Percentiles rank a stretch among this genome's conserved stretches.
Evolutionary conservation across 2,888 invertebrate genomes (phyloP).

Genomic region (Saturnia pavonia): DNA sequence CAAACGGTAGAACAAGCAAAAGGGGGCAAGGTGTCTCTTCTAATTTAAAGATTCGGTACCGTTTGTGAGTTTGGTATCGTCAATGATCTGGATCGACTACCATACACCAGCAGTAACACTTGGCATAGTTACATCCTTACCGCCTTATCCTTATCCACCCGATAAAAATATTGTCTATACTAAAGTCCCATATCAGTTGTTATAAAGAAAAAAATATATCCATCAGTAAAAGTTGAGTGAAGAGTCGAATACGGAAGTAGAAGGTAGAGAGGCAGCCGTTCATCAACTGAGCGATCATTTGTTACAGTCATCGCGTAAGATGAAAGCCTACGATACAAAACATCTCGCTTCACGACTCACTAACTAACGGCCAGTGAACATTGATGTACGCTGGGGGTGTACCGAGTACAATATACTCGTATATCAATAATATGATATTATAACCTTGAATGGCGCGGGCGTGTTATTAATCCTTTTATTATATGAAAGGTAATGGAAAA

Average conservation of each 20-base stretch:
- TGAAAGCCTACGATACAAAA: slow-evolving; percentile 72
- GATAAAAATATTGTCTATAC: no score
- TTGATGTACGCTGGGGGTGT: slow-evolving; percentile 32
- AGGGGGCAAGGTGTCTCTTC: no score
- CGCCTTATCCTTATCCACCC: no score
- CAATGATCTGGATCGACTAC: no score
- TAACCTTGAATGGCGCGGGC: neutral
- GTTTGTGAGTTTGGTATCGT: no score
- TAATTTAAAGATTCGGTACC: no score
- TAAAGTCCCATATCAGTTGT: neutral
- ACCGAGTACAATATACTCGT: slow-evolving; percentile 33
- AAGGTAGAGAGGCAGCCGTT: slow-evolving; percentile 34
- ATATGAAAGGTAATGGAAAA: neutral
- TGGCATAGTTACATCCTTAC: no score
- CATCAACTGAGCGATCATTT: slow-evolving; percentile 53
- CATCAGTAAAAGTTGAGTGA: slow-evolving; percentile 36
- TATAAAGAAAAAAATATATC: slow-evolving; percentile 26
- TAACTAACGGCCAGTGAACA: slow-evolving; percentile 50
- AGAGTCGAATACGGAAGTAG: slow-evolving; percentile 42
- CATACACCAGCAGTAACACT: no score
- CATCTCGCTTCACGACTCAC: slow-evolving; percentile 69
- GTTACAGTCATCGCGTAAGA: slow-evolving; percentile 73
- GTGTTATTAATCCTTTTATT: neutral
- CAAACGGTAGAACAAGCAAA: no score
- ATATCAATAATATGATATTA: neutral